These are phyloP conservation scores for Listronotus oregonensis DNA, from an alignment of 1,140 invertebrate genomes.

Conservation along the genomic window DNA sequence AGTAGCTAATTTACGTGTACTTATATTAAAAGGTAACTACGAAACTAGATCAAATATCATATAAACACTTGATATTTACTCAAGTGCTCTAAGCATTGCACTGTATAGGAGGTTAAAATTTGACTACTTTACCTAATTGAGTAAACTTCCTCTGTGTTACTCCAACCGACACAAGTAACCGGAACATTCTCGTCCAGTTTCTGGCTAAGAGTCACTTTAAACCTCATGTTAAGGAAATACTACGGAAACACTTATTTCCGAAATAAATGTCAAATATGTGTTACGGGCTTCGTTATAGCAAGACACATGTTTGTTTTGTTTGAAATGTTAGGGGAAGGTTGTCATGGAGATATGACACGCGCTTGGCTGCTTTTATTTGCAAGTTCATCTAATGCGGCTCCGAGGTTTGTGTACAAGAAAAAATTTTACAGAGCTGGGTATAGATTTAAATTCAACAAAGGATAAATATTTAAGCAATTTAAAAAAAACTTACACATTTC, in stretches of 20 bases:
- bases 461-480: too few species aligned
- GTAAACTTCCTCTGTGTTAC: constrained; percentile 88
- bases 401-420: too few species aligned
- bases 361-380: background rate
- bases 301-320: constrained; percentile 30
- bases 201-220: constrained; percentile 77
- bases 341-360: constrained; percentile 20
- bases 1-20: too few species aligned
- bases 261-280: constrained; percentile 30
- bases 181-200: constrained; percentile 73
- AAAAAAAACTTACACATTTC: too few species aligned
- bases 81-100: background rate
- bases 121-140: constrained; percentile 73
- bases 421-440: too few species aligned
- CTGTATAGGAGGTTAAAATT: background rate
- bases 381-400: too few species aligned
- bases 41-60: too few species aligned
- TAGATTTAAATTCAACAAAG: too few species aligned
- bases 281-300: constrained; percentile 6
- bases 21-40: too few species aligned
- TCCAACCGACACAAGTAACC: constrained; percentile 90
- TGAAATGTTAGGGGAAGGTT: constrained; percentile 20
- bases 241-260: constrained; percentile 27
- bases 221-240: constrained; percentile 66
- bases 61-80: too few species aligned